These are phyloP conservation scores for Chaunax sp. DNA, from an alignment of 2,797 vertebrate species.

Conservation along the genomic window DNA sequence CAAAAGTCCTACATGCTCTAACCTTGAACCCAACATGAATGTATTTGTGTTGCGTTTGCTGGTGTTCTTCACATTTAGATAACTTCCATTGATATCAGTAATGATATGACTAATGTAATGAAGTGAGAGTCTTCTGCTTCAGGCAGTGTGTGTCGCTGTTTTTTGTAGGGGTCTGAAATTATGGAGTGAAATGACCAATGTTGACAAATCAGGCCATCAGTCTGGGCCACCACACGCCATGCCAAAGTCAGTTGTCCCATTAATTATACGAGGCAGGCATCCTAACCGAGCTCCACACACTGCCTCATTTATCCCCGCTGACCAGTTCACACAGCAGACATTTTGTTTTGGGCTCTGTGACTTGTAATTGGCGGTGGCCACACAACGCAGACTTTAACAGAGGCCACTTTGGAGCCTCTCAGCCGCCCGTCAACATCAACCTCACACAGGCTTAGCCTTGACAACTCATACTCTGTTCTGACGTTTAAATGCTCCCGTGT, in stretches of 20 bases:
- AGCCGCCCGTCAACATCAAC: constrained; percentile 69
- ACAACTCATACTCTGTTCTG: constrained; percentile 75
- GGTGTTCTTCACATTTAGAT: constrained; percentile 5
- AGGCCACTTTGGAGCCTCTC: constrained; percentile 78
- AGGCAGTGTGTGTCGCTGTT: constrained; percentile 2
- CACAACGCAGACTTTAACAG: constrained; percentile 73
- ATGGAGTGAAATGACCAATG: constrained; percentile 57
- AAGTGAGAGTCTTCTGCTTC: neutral
- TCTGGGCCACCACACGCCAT: constrained; percentile 55
- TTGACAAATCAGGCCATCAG: constrained; percentile 68
- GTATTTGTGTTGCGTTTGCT: neutral
- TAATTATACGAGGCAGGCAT: constrained; percentile 75
- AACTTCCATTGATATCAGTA: constrained; percentile 42
- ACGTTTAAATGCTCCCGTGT: constrained; percentile 58
- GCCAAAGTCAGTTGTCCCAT: constrained; percentile 72
- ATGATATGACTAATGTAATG: constrained; percentile 40
- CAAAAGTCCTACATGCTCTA: constrained; percentile 24
- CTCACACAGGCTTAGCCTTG: constrained; percentile 61
- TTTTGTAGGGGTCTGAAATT: constrained; percentile 19
- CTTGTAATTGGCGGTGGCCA: constrained; percentile 73
- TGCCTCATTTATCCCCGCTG: constrained; percentile 70
- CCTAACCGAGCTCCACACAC: constrained; percentile 64
- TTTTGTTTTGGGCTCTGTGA: constrained; percentile 69
- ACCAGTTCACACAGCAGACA: constrained; percentile 72
- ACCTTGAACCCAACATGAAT: constrained; percentile 47